Conservation (phyloP, 1,140 invertebrate species). For the Papilio polytes region DNA sequence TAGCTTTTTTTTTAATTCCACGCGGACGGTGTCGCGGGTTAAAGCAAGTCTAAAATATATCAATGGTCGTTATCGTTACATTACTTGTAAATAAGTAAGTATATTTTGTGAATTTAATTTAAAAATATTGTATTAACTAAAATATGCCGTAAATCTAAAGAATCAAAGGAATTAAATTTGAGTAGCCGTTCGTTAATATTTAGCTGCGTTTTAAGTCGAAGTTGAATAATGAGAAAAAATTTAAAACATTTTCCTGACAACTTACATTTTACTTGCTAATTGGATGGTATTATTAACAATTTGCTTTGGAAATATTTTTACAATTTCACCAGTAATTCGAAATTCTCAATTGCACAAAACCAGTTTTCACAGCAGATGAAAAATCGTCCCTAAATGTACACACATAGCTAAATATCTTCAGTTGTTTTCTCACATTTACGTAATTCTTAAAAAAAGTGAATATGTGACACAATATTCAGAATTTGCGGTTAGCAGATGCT, state of each 20-base stretch:
- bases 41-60: no score
- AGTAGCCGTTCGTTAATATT: neutral
- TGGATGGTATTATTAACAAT: neutral
- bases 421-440: neutral
- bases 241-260: neutral
- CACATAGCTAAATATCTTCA: neutral
- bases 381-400: neutral
- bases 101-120: no score
- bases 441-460: neutral
- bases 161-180: neutral
- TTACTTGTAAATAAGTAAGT: no score
- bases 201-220: neutral
- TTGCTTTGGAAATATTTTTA: neutral
- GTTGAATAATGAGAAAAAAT: neutral
- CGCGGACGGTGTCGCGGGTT: no score
- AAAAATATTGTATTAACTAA: no score
- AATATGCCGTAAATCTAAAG: neutral
- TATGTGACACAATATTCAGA: neutral
- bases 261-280: slow-evolving; percentile 10
- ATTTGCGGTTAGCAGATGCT: neutral
- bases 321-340: neutral
- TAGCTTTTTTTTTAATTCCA: no score
- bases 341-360: neutral
- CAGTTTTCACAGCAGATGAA: neutral
- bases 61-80: no score